Base-by-base conservation (phyloP, 2,113 vertebrate species). In the Forbesichthys agassizii region DNA sequence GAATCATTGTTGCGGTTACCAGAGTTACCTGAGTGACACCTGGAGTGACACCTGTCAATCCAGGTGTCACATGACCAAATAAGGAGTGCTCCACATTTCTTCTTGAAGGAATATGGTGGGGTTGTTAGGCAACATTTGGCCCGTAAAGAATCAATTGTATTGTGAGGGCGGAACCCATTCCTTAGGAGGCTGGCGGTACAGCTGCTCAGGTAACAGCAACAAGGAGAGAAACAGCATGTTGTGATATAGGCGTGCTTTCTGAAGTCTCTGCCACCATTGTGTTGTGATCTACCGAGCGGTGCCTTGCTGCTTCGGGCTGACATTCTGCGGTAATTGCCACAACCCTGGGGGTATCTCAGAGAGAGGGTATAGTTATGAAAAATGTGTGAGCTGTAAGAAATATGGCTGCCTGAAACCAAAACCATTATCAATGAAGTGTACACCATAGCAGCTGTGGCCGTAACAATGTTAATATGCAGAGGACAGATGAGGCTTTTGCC, bases 231-330 rank as follows among this genome's bases (percentile, higher is more conserved):
- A 85, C 92, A 94, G 91, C 86, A 91, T 86, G 90, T 84, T 68
- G 92, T 90, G 92, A 94, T 91, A 93, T 87, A 93, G 91, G 86
- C 95, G 95, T 95, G 96, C 93, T 86, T 85, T 88, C 82, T 81
- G 90, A 92, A 83, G 90, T 93, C 90, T 96, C 96, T 97, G 96
- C 96, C 94, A 85, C 96, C 96, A 98, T 96, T 96, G 96, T 94
- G 86, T 80, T 89, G 78, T 62, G 77, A 84, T 87, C 84, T 88
- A 81, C 86, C 88, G 64, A 67, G 16, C 53, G 90, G 87, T 88
- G 90, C 81, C 68, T 57, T 16, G 80, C 95, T 93, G 94, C 94
- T 96, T 96, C 96, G 95, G 96, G 96, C 94, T 93, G 89, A 84
- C 73, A 66, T 20, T 54, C 49, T 64, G 27, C 62, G 71, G 27